Evolutionary conservation across 2,888 invertebrate species (phyloP).

Genomic region (Volucella inanis): DNA sequence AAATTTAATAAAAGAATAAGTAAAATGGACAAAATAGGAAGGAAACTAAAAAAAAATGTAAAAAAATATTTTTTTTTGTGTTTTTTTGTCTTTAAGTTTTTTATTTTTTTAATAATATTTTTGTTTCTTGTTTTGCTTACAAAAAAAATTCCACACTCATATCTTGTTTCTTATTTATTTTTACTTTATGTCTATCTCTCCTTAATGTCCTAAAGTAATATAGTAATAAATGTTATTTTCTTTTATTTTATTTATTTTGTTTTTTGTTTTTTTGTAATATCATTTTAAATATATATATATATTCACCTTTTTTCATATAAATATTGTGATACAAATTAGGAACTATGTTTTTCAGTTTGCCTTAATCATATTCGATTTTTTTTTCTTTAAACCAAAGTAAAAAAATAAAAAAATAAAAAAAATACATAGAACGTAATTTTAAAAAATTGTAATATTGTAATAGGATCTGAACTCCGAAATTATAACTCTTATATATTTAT

Average conservation of each 20-base stretch:
- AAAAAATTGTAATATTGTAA: conserved; percentile 44
- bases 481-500: conserved; percentile 38
- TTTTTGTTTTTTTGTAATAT: conserved; percentile 49
- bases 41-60: conserved; percentile 24
- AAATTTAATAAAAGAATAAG: conserved; percentile 27
- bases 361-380: conserved; percentile 34
- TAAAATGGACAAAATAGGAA: conserved; percentile 12
- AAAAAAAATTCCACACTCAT: conserved; percentile 58
- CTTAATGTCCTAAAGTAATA: conserved; percentile 52
- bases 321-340: conserved; percentile 74
- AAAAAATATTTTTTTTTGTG: conserved; percentile 46
- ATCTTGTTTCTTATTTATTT: conserved; percentile 3
- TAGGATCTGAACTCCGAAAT: conserved; percentile 24
- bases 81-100: not conserved
- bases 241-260: conserved; percentile 15
- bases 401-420: conserved; percentile 37
- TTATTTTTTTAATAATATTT: conserved; percentile 16
- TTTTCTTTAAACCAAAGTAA: conserved; percentile 29
- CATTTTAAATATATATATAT: conserved; percentile 61
- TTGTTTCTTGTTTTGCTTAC: conserved; percentile 22
- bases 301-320: conserved; percentile 44
- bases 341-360: conserved; percentile 70
- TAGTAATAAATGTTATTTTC: conserved; percentile 26
- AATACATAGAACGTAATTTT: conserved; percentile 14
- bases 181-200: conserved; percentile 66